Percentiles rank a stretch among this genome's conserved stretches.
Conservation (phyloP, 2,113 vertebrate species). For the Epinephelus cyanopodus region DNA sequence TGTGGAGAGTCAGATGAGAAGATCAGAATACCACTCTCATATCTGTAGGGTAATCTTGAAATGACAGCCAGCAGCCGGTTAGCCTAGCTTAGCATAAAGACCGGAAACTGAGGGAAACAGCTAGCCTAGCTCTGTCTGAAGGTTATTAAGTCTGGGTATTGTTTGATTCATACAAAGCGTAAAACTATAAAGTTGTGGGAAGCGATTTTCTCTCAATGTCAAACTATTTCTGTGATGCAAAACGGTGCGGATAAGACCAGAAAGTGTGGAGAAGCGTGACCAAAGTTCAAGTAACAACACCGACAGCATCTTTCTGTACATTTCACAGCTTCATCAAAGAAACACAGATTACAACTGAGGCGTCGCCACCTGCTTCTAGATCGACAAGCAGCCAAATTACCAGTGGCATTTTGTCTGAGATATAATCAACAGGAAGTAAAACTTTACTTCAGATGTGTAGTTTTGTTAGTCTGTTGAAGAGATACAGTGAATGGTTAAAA, state of each 20-base stretch:
- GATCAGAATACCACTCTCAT: not conserved
- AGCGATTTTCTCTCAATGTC: not conserved
- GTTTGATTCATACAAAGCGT: not conserved
- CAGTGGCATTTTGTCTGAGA: conserved; percentile 22
- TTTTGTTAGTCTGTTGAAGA: conserved; percentile 25
- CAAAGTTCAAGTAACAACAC: conserved; percentile 70
- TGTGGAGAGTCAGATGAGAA: not conserved
- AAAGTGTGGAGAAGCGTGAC: not conserved
- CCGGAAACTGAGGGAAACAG: not conserved
- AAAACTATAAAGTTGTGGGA: not conserved
- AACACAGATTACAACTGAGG: conserved; percentile 31
- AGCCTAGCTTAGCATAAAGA: conserved; percentile 11
- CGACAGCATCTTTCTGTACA: conserved; percentile 66
- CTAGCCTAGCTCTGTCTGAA: not conserved
- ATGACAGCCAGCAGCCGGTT: not conserved
- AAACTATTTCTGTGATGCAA: not conserved
- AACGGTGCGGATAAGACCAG: not conserved
- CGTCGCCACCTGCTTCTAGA: conserved; percentile 25
- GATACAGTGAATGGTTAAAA: conserved; percentile 4
- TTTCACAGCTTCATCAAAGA: conserved; percentile 79
- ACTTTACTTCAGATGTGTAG: not conserved
- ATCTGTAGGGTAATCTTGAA: not conserved
- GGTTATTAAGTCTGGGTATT: not conserved
- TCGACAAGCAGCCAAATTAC: conserved; percentile 16
- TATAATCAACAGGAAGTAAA: conserved; percentile 21